Evolutionary conservation across 2,797 vertebrate species (phyloP).

Genomic region (Tokudaia tokunoshimensis): DNA sequence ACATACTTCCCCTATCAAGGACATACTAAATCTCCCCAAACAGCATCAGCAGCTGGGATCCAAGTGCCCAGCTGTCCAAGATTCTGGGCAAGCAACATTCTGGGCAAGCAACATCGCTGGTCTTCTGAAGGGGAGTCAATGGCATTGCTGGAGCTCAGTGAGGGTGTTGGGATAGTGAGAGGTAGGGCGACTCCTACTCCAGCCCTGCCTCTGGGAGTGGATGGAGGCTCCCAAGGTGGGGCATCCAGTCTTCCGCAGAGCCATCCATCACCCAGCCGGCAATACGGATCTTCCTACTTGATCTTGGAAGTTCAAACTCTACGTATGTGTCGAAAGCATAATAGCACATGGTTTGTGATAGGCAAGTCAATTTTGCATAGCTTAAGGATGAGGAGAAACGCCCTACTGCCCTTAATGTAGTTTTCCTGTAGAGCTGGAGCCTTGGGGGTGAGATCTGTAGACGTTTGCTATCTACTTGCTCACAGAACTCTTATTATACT

Average conservation of each 20-base stretch:
- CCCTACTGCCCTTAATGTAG: neutral
- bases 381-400: constrained; percentile 70
- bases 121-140: neutral
- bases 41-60: neutral
- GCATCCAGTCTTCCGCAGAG: neutral
- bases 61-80: neutral
- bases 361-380: constrained; percentile 52
- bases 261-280: neutral
- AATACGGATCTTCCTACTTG: constrained; percentile 21
- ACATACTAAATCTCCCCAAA: neutral
- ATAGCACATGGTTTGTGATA: constrained; percentile 46
- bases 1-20: neutral
- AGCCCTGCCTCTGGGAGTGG: neutral
- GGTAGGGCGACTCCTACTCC: neutral
- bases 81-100: neutral
- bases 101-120: fast-evolving
- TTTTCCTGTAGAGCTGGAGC: constrained; percentile 19
- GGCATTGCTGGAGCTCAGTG: neutral
- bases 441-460: neutral
- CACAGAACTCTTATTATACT: constrained; percentile 67
- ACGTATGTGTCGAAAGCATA: constrained; percentile 67
- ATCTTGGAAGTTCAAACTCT: constrained; percentile 57
- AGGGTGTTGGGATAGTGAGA: neutral
- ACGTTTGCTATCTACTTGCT: constrained; percentile 72
- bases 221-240: neutral